Percentiles rank a stretch among this genome's conserved stretches.
These are phyloP conservation scores for Drosophila repleta DNA, from an alignment of 1,140 invertebrate species.

Conservation along the genomic window DNA sequence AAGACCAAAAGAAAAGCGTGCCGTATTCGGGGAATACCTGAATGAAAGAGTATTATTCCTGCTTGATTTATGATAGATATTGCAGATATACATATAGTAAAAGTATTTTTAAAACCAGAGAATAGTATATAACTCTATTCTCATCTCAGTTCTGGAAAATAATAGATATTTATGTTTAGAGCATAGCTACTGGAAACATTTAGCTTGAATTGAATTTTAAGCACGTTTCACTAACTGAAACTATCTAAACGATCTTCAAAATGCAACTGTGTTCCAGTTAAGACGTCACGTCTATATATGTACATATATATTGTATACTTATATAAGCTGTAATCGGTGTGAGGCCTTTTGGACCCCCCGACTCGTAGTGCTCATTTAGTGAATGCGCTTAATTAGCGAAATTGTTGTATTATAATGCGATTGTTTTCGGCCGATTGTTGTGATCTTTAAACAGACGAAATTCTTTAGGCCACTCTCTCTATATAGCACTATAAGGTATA, in stretches of 20 bases:
- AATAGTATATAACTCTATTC: too few relatives aligned
- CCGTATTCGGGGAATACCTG: too few relatives aligned
- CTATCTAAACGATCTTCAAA: slow-evolving; percentile 43
- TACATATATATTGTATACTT: neutral
- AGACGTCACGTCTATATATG: slow-evolving; percentile 44
- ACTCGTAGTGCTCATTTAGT: slow-evolving; percentile 2
- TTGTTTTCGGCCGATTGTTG: slow-evolving; percentile 31
- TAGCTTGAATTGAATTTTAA: slow-evolving; percentile 22
- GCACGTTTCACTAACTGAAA: slow-evolving; percentile 35
- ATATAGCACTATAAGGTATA: too few relatives aligned
- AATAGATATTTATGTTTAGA: slow-evolving; percentile 9
- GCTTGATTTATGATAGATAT: too few relatives aligned
- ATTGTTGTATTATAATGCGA: slow-evolving; percentile 32
- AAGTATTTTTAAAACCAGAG: too few relatives aligned
- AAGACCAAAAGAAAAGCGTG: too few relatives aligned
- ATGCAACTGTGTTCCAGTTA: slow-evolving; percentile 40
- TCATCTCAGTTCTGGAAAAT: neutral
- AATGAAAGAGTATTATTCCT: too few relatives aligned
- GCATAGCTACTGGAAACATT: neutral
- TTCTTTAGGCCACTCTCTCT: neutral
- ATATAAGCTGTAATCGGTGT: slow-evolving; percentile 23
- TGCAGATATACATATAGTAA: too few relatives aligned
- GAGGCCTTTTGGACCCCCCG: slow-evolving; percentile 2
- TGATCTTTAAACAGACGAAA: neutral
- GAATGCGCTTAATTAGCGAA: slow-evolving; percentile 47